These are phyloP conservation scores for Dendroctonus ponderosae DNA, from an alignment of 1,140 invertebrate genomes.

Conservation along the genomic window DNA sequence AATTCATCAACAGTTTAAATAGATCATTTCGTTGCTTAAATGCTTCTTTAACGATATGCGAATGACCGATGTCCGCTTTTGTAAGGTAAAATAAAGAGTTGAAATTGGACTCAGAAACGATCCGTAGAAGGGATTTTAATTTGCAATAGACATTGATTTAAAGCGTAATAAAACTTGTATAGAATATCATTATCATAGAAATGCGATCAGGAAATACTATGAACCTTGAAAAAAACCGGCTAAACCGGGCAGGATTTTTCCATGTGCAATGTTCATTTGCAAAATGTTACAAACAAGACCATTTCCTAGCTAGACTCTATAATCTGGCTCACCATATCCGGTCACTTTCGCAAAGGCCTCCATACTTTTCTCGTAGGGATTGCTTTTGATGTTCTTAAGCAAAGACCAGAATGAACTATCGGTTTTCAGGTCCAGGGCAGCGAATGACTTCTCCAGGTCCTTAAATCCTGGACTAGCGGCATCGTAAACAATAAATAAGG, in stretches of 20 bases:
- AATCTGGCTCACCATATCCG: conserved; percentile 58
- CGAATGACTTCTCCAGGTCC: conserved; percentile 77
- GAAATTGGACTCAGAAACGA: too few species aligned
- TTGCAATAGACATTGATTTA: too few species aligned
- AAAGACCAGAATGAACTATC: conserved; percentile 65
- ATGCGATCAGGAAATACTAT: too few species aligned
- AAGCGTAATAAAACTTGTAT: too few species aligned
- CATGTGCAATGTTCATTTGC: not conserved
- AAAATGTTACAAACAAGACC: not conserved
- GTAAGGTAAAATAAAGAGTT: too few species aligned
- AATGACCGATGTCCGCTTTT: too few species aligned
- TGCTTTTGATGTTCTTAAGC: conserved; percentile 67
- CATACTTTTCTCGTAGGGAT: conserved; percentile 77
- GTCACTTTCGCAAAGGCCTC: conserved; percentile 82
- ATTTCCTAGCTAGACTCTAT: not conserved
- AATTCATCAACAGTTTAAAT: too few species aligned
- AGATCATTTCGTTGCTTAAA: too few species aligned
- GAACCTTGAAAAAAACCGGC: too few species aligned
- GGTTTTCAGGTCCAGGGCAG: conserved; percentile 78
- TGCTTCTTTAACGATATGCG: too few species aligned
- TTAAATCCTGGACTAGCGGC: conserved; percentile 64
- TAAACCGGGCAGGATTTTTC: not conserved
- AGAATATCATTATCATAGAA: too few species aligned
- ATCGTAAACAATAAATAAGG: conserved; percentile 65
- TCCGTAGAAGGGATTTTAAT: too few species aligned